These are phyloP conservation scores for Drosophila setosimentum DNA, from an alignment of 2,888 invertebrate genomes.

Conservation along the genomic window DNA sequence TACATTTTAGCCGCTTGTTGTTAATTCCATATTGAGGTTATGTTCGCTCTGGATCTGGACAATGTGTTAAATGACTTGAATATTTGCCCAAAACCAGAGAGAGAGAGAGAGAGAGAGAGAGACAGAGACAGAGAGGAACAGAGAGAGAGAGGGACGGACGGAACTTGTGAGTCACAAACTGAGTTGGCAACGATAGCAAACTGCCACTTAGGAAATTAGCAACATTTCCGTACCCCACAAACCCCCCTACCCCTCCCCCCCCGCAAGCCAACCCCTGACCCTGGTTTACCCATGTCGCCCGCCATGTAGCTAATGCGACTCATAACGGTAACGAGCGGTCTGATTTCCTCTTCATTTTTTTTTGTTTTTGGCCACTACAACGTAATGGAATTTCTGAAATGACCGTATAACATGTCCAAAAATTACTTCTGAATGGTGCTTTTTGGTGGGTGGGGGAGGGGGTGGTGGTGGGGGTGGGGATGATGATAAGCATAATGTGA, in stretches of 20 bases:
- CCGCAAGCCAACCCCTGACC: too few species aligned
- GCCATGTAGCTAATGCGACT: conserved; percentile 40
- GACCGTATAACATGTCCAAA: conserved; percentile 16
- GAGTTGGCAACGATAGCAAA: conserved; percentile 28
- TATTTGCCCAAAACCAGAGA: conserved; percentile 47
- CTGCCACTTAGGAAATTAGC: conserved; percentile 63
- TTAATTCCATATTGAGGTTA: conserved; percentile 60
- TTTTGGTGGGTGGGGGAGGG: neutral
- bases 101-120: neutral
- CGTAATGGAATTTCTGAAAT: conserved; percentile 38
- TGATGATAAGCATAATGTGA: conserved; percentile 1
- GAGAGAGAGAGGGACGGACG: neutral
- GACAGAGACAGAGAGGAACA: neutral
- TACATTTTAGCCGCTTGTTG: conserved; percentile 30
- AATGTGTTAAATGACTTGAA: conserved; percentile 78
- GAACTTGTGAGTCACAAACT: conserved; percentile 24
- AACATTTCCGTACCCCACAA: conserved; percentile 4
- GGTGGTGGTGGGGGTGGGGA: too few species aligned
- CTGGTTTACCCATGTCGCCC: too few species aligned
- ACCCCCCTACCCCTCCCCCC: neutral
- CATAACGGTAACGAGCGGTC: conserved; percentile 52
- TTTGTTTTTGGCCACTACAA: conserved; percentile 23
- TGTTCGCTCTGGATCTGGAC: conserved; percentile 60
- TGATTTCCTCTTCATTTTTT: conserved; percentile 2
- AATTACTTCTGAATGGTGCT: neutral